Conservation (phyloP, 1,140 invertebrate genomes). For the Hylaeus volcanicus region DNA sequence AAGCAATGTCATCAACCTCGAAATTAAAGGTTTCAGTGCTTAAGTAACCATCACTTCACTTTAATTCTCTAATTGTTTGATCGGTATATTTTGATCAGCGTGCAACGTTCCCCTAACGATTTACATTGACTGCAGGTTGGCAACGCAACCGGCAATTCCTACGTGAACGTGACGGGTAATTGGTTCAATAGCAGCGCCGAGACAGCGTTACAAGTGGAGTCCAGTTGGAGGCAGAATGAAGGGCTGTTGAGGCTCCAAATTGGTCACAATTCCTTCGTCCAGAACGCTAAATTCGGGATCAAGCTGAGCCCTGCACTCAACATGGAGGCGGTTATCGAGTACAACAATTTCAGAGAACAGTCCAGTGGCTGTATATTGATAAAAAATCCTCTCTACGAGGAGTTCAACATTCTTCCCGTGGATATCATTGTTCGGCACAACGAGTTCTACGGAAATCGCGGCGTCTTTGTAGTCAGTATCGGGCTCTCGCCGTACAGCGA, state of each 20-base stretch:
- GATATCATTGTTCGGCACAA: conserved; percentile 92
- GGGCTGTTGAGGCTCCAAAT: conserved; percentile 87
- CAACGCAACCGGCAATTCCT: conserved; percentile 87
- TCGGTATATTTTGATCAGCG: background rate
- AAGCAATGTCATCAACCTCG: too few species aligned
- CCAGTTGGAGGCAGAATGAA: conserved; percentile 86
- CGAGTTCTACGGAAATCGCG: conserved; percentile 92
- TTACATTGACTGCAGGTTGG: conserved; percentile 80
- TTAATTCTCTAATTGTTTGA: background rate
- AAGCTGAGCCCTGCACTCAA: conserved; percentile 93
- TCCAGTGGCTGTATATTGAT: conserved; percentile 92
- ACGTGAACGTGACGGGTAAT: conserved; percentile 93
- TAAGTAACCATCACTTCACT: too few species aligned
- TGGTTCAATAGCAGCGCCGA: conserved; percentile 88
- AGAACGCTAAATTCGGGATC: conserved; percentile 88
- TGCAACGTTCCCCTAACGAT: background rate
- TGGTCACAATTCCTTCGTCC: conserved; percentile 91
- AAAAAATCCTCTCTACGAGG: conserved; percentile 88
- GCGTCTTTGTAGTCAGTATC: conserved; percentile 92
- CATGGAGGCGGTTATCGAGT: conserved; percentile 88
- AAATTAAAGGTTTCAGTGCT: too few species aligned
- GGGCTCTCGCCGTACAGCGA: conserved; percentile 93
- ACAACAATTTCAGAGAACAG: conserved; percentile 93
- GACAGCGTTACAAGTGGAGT: conserved; percentile 88
- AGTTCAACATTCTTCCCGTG: conserved; percentile 86